These are phyloP conservation scores for Nilaparvata lugens DNA, from an alignment of 1,140 invertebrate genomes.

Conservation along the genomic window DNA sequence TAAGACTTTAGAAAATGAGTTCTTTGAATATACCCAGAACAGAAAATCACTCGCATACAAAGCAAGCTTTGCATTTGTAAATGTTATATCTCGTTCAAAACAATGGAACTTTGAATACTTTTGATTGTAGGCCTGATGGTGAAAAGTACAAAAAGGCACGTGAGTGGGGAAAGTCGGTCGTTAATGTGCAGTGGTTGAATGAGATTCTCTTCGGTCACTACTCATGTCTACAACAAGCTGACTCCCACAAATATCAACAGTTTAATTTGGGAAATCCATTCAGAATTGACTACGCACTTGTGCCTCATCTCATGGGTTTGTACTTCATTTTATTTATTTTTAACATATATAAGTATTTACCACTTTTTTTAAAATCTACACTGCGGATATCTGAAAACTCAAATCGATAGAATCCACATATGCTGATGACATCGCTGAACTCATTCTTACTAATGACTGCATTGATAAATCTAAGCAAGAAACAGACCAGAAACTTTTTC, in stretches of 20 bases:
- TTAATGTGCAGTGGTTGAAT: conserved; percentile 89
- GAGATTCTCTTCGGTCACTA: conserved; percentile 84
- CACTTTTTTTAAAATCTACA: neutral
- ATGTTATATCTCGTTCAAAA: too few relatives aligned
- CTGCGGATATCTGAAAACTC: too few relatives aligned
- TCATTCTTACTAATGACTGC: too few relatives aligned
- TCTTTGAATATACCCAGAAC: too few relatives aligned
- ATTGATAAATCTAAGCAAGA: too few relatives aligned
- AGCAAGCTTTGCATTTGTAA: too few relatives aligned
- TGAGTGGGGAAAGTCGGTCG: conserved; percentile 77
- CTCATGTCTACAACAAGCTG: conserved; percentile 69
- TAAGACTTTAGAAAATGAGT: too few relatives aligned
- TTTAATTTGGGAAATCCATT: conserved; percentile 73
- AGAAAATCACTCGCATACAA: too few relatives aligned
- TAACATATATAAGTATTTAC: neutral
- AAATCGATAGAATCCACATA: too few relatives aligned
- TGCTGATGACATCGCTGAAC: too few relatives aligned
- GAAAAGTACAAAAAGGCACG: conserved; percentile 80
- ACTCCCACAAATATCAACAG: conserved; percentile 79
- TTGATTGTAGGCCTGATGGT: conserved; percentile 60
- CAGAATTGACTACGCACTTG: conserved; percentile 73
- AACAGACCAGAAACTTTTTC: too few relatives aligned
- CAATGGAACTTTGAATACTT: too few relatives aligned
- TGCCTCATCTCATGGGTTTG: conserved; percentile 81
- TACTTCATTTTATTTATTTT: neutral